Conservation (phyloP, 2,888 invertebrate species). For the Acrobasis repandana region DNA sequence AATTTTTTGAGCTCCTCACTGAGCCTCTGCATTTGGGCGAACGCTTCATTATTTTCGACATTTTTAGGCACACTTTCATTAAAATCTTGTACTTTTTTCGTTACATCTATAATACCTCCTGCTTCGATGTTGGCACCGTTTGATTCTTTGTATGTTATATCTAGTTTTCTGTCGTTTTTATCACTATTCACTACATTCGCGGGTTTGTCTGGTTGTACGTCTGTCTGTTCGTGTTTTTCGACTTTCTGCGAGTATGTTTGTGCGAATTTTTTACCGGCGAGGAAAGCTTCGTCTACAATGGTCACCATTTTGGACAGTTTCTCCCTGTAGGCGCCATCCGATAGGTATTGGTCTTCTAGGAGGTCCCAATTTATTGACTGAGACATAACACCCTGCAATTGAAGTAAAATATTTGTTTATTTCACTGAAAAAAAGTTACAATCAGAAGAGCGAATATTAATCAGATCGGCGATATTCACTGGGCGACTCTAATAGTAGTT, state of each 20-base stretch:
- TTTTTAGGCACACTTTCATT: slow-evolving; percentile 46
- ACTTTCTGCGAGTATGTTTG: slow-evolving; percentile 79
- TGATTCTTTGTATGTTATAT: slow-evolving; percentile 59
- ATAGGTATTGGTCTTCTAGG: slow-evolving; percentile 93
- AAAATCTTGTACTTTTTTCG: slow-evolving; percentile 44
- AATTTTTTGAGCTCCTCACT: slow-evolving; percentile 57
- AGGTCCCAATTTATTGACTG: slow-evolving; percentile 97
- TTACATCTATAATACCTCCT: slow-evolving; percentile 43
- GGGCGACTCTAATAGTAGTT: too few species aligned
- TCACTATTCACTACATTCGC: slow-evolving; percentile 32
- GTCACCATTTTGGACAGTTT: slow-evolving; percentile 94
- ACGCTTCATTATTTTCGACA: slow-evolving; percentile 35
- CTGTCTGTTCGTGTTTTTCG: slow-evolving; percentile 32
- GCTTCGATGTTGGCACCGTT: slow-evolving; percentile 34
- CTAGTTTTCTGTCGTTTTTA: slow-evolving; percentile 43
- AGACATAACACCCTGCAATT: slow-evolving; percentile 94
- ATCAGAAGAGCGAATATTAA: not conserved
- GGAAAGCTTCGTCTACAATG: slow-evolving; percentile 87
- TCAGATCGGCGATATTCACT: not conserved
- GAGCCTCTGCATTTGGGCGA: slow-evolving; percentile 46
- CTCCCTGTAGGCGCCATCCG: slow-evolving; percentile 90
- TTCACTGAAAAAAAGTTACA: not conserved
- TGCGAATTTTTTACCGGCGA: slow-evolving; percentile 89
- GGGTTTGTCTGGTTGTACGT: slow-evolving; percentile 33
- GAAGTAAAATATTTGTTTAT: not conserved